Percentiles rank a stretch among this genome's conserved stretches.
These are phyloP conservation scores for Schrankia costaestrigalis DNA, from an alignment of 2,888 invertebrate genomes.

Conservation along the genomic window DNA sequence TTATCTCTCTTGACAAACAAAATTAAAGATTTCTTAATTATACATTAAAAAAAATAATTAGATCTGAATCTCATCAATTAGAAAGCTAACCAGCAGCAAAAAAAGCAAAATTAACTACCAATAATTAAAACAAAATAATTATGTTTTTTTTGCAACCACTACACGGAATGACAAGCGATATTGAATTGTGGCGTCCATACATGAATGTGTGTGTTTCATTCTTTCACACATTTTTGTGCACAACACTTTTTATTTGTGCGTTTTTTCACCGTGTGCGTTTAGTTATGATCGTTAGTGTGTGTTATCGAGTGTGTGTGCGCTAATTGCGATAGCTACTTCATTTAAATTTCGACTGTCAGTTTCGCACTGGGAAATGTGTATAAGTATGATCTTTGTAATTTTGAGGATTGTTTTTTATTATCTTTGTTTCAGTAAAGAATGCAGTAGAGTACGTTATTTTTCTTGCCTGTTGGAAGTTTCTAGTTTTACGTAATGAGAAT, in stretches of 20 bases:
- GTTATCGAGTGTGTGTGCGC: slow-evolving; percentile 41
- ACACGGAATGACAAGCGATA: slow-evolving; percentile 73
- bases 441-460: too few relatives aligned
- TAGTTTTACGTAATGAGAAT: too few relatives aligned
- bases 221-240: slow-evolving; percentile 78
- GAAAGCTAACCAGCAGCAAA: too few relatives aligned
- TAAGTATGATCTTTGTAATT: slow-evolving; percentile 47
- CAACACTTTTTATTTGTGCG: slow-evolving; percentile 70
- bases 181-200: slow-evolving; percentile 67
- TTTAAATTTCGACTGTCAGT: slow-evolving; percentile 79
- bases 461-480: too few relatives aligned
- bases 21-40: too few relatives aligned
- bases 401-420: slow-evolving; percentile 4
- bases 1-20: too few relatives aligned
- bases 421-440: background rate
- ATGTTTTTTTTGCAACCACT: slow-evolving; percentile 51
- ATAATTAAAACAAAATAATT: background rate
- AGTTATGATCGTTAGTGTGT: slow-evolving; percentile 39
- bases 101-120: too few relatives aligned
- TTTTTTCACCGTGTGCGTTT: slow-evolving; percentile 54
- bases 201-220: slow-evolving; percentile 61
- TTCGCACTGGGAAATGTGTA: slow-evolving; percentile 40
- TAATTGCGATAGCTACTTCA: slow-evolving; percentile 81
- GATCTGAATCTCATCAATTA: too few relatives aligned
- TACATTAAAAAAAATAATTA: too few relatives aligned